Evolutionary conservation across 2,888 invertebrate species (phyloP).

Genomic region (Euproctis similis): DNA sequence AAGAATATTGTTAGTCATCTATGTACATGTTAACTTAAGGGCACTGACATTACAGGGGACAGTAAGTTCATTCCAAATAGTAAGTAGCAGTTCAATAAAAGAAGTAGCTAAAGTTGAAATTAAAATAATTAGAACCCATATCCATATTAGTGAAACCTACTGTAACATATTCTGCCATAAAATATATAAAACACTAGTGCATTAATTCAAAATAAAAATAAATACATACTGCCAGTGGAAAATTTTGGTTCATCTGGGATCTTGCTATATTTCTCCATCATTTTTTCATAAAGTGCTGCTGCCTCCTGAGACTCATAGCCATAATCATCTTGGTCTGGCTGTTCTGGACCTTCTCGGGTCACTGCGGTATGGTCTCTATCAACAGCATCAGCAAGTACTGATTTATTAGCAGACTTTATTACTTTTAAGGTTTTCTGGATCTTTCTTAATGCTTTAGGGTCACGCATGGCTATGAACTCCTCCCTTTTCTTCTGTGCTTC

Average conservation of each 20-base stretch:
- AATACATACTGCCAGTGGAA: constrained; percentile 58
- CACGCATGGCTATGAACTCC: constrained; percentile 78
- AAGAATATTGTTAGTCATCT: too few relatives aligned
- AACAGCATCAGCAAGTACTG: constrained; percentile 87
- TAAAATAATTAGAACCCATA: too few relatives aligned
- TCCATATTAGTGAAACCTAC: too few relatives aligned
- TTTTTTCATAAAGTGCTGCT: constrained; percentile 86
- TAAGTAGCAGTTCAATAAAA: too few relatives aligned
- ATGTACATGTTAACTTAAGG: too few relatives aligned
- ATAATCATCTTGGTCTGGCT: constrained; percentile 93
- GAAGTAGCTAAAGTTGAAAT: too few relatives aligned
- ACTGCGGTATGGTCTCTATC: constrained; percentile 85
- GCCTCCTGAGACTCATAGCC: constrained; percentile 92
- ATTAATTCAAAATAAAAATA: not conserved
- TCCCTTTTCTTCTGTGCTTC: constrained; percentile 80
- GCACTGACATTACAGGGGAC: too few relatives aligned
- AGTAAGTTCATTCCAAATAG: too few relatives aligned
- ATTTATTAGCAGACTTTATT: constrained; percentile 92
- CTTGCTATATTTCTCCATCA: constrained; percentile 88
- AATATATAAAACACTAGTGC: not conserved
- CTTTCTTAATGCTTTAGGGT: constrained; percentile 83
- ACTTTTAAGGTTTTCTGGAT: constrained; percentile 88
- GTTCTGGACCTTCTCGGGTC: constrained; percentile 82
- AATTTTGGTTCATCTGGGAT: constrained; percentile 84
- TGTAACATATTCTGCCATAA: too few relatives aligned